Conservation (phyloP, 1,140 invertebrate species). For the Drosophila melanogaster region DNA sequence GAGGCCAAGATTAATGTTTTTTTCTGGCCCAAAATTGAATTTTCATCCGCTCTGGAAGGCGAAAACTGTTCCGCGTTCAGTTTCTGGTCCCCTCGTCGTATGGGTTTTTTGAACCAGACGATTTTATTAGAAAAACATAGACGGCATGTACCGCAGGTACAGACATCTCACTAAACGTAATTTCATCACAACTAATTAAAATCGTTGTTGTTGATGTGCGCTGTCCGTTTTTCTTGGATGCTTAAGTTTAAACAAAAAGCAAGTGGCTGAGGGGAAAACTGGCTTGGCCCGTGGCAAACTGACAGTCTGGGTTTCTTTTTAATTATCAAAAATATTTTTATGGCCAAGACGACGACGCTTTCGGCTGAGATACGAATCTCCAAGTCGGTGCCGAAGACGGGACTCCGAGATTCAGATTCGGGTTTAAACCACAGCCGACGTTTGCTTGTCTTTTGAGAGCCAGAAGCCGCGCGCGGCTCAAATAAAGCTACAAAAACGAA, state of each 20-base stretch:
- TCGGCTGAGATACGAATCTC: conserved; percentile 56
- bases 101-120: conserved; percentile 54
- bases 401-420: conserved; percentile 21
- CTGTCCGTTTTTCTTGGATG: conserved; percentile 3
- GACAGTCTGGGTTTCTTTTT: conserved; percentile 69
- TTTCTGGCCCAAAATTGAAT: conserved; percentile 19
- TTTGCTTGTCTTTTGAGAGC: conserved; percentile 9
- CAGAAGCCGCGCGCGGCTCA: conserved; percentile 56
- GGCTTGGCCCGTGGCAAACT: conserved; percentile 76
- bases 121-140: conserved; percentile 49
- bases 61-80: conserved; percentile 1
- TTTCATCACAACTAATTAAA: conserved; percentile 69
- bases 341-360: conserved; percentile 42
- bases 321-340: conserved; percentile 78
- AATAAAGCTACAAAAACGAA: conserved; percentile 53
- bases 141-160: conserved; percentile 30
- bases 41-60: not conserved
- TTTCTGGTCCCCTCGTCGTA: conserved; percentile 6
- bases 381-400: conserved; percentile 24
- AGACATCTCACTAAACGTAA: conserved; percentile 44
- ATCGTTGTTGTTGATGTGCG: conserved; percentile 20
- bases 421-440: conserved; percentile 4
- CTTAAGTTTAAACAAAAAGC: conserved; percentile 41
- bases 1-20: conserved; percentile 59
- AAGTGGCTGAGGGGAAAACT: conserved; percentile 57